phyloP scores from a whole-genome alignment of 2,113 vertebrate species.

The Callospermophilus lateralis region DNA sequence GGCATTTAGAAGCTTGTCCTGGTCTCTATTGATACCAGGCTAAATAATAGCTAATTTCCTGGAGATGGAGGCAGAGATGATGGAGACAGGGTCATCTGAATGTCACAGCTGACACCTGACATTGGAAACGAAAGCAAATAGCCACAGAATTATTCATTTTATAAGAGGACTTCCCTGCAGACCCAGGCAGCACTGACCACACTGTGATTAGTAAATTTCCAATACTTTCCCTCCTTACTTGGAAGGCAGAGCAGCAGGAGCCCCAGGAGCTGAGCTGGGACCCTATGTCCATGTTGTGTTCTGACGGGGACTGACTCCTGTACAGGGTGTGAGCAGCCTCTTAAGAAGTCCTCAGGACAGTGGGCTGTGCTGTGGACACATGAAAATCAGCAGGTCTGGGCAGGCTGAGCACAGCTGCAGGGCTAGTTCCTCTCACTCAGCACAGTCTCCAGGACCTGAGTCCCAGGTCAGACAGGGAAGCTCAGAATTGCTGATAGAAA shows the following conservation, averaged over 20 bases:
- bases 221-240: neutral
- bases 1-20: too few relatives aligned
- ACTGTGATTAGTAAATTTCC: fast-evolving
- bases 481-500: too few relatives aligned
- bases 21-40: too few relatives aligned
- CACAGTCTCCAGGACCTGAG: too few relatives aligned
- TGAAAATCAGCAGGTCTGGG: neutral
- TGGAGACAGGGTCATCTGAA: constrained; percentile 46
- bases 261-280: neutral
- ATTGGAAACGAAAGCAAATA: neutral
- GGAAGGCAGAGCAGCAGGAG: neutral
- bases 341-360: neutral
- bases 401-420: too few relatives aligned
- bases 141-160: neutral
- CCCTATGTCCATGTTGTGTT: neutral
- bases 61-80: neutral
- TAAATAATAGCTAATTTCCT: too few relatives aligned
- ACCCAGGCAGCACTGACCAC: too few relatives aligned
- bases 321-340: neutral
- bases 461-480: too few relatives aligned
- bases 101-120: neutral
- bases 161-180: neutral
- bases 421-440: too few relatives aligned
- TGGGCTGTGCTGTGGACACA: neutral
- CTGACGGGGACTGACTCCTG: neutral